Evolutionary conservation across 2,113 vertebrate species (phyloP).

Genomic region (Phodopus roborovskii): DNA sequence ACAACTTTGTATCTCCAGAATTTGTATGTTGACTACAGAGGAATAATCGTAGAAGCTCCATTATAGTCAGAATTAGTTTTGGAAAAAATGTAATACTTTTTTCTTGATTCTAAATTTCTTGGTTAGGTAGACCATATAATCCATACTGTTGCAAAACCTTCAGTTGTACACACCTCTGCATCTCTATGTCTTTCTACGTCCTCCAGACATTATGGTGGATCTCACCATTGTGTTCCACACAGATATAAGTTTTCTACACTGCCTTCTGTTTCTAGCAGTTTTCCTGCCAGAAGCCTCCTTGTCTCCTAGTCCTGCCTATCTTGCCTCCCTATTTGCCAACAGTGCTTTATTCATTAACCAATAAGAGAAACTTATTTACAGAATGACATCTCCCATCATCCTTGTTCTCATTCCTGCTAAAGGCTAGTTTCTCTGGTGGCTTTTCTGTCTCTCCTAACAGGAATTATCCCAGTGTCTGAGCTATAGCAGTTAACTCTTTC

Average conservation of each 20-base stretch:
- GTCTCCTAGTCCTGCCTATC: too few relatives aligned
- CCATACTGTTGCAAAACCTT: not conserved
- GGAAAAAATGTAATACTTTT: not conserved
- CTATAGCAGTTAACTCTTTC: not conserved
- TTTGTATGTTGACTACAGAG: not conserved
- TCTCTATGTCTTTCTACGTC: not conserved
- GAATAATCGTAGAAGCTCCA: not conserved
- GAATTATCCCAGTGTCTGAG: not conserved
- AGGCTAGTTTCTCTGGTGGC: not conserved
- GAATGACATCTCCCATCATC: too few relatives aligned
- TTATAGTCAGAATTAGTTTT: not conserved
- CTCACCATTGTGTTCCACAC: not conserved
- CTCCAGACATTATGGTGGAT: not conserved
- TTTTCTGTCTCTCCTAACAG: not conserved
- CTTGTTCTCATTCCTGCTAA: not conserved
- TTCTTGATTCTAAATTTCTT: not conserved
- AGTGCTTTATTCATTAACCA: too few relatives aligned
- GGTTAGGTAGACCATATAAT: not conserved
- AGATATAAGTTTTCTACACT: fast-evolving
- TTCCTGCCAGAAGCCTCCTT: too few relatives aligned
- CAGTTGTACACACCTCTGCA: not conserved
- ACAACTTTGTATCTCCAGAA: not conserved
- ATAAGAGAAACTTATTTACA: too few relatives aligned
- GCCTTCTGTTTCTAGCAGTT: too few relatives aligned
- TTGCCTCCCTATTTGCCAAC: too few relatives aligned